A percentile compares a stretch with the other conserved stretches of the same genome.
Evolutionary conservation across 2,888 invertebrate genomes (phyloP).

Genomic region (Syritta pipiens): DNA sequence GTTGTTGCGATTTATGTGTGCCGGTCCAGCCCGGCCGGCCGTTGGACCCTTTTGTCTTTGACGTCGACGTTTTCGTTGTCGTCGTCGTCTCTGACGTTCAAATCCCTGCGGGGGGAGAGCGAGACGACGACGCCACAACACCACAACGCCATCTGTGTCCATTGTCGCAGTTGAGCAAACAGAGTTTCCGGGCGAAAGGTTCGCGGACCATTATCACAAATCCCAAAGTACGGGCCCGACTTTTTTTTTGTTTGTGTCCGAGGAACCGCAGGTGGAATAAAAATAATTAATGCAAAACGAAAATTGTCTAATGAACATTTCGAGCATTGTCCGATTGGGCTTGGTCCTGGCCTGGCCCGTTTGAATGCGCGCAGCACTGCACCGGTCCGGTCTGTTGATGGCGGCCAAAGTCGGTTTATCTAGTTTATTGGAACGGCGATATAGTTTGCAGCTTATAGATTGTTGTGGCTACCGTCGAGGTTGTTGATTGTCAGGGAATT

Average conservation of each 20-base stretch:
- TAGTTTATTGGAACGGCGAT: conserved; percentile 67
- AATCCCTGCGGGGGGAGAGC: conserved; percentile 38
- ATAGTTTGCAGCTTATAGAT: conserved; percentile 63
- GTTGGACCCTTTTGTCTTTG: conserved; percentile 65
- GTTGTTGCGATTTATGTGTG: conserved; percentile 66
- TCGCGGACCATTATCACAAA: conserved; percentile 62
- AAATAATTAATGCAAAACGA: conserved; percentile 69
- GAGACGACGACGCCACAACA: no score
- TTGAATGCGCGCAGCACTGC: no score
- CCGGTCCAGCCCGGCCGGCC: conserved; percentile 23
- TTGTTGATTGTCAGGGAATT: conserved; percentile 54
- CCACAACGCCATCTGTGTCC: conserved; percentile 9
- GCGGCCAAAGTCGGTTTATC: conserved; percentile 39
- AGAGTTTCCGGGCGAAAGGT: conserved; percentile 65
- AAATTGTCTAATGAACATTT: conserved; percentile 69
- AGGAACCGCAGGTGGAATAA: conserved; percentile 65
- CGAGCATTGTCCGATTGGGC: conserved; percentile 68
- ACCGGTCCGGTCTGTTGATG: conserved; percentile 24
- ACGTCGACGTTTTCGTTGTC: conserved; percentile 9
- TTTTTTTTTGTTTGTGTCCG: no score
- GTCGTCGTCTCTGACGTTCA: neutral
- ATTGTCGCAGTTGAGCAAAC: conserved; percentile 67
- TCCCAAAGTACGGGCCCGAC: conserved; percentile 66
- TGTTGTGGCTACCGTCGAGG: conserved; percentile 57
- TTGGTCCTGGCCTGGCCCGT: no score